Evolutionary conservation across 2,113 vertebrate genomes (phyloP).

Genomic region (Pachyramphus minor): DNA sequence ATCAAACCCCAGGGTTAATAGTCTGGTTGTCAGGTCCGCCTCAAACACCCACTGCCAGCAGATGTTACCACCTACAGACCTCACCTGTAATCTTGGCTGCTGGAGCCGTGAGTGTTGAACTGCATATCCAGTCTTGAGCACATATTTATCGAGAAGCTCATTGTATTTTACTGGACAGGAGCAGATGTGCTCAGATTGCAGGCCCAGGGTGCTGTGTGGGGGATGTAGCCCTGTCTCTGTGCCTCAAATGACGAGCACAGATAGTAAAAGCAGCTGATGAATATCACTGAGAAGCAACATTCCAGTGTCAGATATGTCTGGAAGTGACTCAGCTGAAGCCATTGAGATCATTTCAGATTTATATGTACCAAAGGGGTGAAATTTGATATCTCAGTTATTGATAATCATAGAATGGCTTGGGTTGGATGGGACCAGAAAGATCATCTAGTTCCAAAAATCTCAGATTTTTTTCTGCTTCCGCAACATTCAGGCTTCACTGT

Average conservation of each 20-base stretch:
- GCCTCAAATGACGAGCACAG: background rate
- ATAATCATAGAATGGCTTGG: background rate
- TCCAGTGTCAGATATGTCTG: background rate
- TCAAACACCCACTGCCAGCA: background rate
- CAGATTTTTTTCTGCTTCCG: constrained; percentile 12
- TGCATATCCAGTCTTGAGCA: background rate
- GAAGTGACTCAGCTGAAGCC: background rate
- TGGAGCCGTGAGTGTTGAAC: background rate
- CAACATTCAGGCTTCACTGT: background rate
- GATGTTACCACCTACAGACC: background rate
- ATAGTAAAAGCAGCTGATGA: background rate
- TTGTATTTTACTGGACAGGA: background rate
- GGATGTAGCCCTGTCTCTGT: background rate
- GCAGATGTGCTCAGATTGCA: background rate
- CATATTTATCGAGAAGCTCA: background rate
- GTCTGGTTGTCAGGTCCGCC: background rate
- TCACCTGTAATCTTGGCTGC: background rate
- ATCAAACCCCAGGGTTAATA: background rate
- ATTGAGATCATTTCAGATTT: background rate
- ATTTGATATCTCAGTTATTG: constrained; percentile 16
- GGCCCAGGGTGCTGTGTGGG: background rate
- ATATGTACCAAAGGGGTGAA: background rate
- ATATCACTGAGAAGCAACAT: background rate
- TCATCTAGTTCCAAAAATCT: background rate
- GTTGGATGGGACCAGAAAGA: background rate